These are phyloP conservation scores for Helicoverpa assulta DNA, from an alignment of 2,888 invertebrate species.

Conservation along the genomic window DNA sequence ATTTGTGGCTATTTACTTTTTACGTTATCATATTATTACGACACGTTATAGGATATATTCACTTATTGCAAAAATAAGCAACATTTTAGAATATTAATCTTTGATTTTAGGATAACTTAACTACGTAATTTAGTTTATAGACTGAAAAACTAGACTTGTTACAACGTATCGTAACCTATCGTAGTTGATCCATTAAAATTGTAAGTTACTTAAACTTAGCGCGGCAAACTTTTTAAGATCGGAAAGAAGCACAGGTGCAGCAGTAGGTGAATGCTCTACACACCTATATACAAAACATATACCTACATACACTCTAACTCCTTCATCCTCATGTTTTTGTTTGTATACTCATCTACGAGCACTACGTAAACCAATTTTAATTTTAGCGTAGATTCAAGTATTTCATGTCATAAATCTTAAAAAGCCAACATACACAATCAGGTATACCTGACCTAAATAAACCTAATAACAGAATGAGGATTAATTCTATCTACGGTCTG, in stretches of 20 bases:
- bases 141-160: not conserved
- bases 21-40: constrained; percentile 18
- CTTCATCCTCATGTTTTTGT: no score
- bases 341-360: no score
- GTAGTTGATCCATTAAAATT: not conserved
- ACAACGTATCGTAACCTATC: not conserved
- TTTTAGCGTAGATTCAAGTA: not conserved
- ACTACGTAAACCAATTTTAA: not conserved
- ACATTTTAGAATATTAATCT: not conserved
- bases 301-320: no score
- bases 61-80: constrained; percentile 6
- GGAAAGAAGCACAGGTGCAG: not conserved
- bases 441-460: not conserved
- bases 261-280: not conserved
- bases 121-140: not conserved
- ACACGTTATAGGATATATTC: constrained; percentile 18
- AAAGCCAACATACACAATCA: not conserved
- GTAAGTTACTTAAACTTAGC: constrained; percentile 1
- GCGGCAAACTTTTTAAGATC: not conserved
- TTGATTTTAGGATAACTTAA: not conserved
- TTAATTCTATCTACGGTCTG: not conserved
- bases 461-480: not conserved
- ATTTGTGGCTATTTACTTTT: constrained; percentile 20
- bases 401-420: not conserved
- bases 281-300: not conserved